phyloP scores from a whole-genome alignment of 2,113 vertebrate genomes.

The Okapia johnstoni region DNA sequence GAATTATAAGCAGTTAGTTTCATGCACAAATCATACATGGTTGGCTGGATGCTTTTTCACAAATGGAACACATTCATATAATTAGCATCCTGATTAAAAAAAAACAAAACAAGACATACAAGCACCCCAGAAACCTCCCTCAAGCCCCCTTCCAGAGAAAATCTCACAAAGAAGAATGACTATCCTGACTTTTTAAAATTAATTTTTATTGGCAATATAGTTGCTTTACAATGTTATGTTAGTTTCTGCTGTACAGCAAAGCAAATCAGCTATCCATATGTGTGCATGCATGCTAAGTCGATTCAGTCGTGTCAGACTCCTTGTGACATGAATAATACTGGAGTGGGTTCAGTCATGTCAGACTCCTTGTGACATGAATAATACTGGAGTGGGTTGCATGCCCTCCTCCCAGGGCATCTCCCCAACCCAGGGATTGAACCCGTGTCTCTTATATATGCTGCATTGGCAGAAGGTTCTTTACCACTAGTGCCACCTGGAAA shows the following conservation, averaged over 20 bases:
- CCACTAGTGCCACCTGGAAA: not conserved
- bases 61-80: not conserved
- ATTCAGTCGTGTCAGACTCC: not conserved
- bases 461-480: not conserved
- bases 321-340: not conserved
- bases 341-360: not conserved
- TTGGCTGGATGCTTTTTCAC: not conserved
- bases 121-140: too few species aligned
- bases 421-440: not conserved
- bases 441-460: not conserved
- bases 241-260: not conserved
- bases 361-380: not conserved
- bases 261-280: not conserved
- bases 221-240: not conserved
- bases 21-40: not conserved
- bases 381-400: not conserved
- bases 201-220: not conserved
- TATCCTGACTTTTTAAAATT: not conserved
- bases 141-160: not conserved
- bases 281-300: not conserved
- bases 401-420: not conserved
- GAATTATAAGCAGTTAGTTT: not conserved
- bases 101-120: not conserved
- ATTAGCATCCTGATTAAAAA: not conserved
- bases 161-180: not conserved